Conservation (phyloP, 2,797 vertebrate genomes). For the Xiphorhynchus erythropygius region DNA sequence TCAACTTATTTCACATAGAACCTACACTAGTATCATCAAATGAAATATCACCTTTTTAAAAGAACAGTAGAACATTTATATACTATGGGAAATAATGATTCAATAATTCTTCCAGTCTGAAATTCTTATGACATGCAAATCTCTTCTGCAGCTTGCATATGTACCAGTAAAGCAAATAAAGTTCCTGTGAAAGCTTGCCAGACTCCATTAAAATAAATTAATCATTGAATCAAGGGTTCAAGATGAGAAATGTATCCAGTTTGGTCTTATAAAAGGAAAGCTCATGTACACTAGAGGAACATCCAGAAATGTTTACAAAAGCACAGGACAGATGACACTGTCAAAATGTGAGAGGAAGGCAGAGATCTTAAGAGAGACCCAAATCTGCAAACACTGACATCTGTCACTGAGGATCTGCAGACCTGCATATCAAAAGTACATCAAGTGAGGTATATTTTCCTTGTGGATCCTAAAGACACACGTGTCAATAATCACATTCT, state of each 20-base stretch:
- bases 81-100: not conserved
- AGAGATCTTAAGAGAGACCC: not conserved
- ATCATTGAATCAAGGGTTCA: conserved; percentile 14
- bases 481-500: not conserved
- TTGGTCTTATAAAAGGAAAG: not conserved
- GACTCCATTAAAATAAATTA: conserved; percentile 45
- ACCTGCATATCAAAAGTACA: not conserved
- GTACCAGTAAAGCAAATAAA: conserved; percentile 31
- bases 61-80: not conserved
- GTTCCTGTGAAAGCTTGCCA: conserved; percentile 40
- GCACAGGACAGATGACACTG: not conserved
- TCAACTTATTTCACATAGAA: not conserved
- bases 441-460: not conserved
- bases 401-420: not conserved
- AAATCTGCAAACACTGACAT: not conserved
- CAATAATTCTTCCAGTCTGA: not conserved
- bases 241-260: not conserved
- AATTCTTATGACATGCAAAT: conserved; percentile 23
- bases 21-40: not conserved
- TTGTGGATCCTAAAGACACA: not conserved
- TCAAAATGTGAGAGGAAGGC: not conserved
- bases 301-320: not conserved
- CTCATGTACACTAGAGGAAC: not conserved
- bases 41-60: not conserved
- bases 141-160: conserved; percentile 11